Base-by-base conservation (phyloP, 2,888 invertebrate species). In the Amblyjoppa fuscipennis region DNA sequence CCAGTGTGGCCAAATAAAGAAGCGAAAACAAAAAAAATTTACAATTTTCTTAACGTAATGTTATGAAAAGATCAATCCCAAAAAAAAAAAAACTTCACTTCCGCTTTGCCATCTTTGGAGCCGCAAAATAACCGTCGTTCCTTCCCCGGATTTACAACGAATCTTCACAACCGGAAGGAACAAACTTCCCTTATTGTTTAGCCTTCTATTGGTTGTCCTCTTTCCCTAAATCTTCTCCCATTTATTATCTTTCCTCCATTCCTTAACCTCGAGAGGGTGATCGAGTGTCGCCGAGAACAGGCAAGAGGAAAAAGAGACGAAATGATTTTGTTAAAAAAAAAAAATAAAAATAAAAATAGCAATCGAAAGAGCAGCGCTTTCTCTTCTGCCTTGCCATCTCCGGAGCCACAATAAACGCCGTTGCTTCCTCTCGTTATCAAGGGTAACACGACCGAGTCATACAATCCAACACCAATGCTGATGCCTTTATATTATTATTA, bases 371-470 rank as follows among this genome's bases (percentile, higher is more conserved):
- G 45, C 45, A 4, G 3, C 16, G 45, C 45, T 28, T 59, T 38
- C 6, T 73, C 66, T 25, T 28, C 31, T 16, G 51, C 20, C 38
- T 53, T 28, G 49, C 25, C 70, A 59, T 45, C 25, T 41, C 31
- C 31, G 28, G 69, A 45, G 31, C 38, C 34, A 70, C 59, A 68
- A 61, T 64, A 28, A 20, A 64, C 75, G 45, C 38, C 53, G 49
- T 73, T 71, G 73, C 61, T 81, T 84, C 66, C 76, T 80, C 66
- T 71, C 66, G 80, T 76, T 80, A 84, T 81, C 71, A 70, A 66
- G 68, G 71, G 68, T 75, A 81, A 80, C 84, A 66, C 49, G 81
- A 83, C 66, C 76, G 75, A 70, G 49, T 79, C 69, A 31, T 20
- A 75, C 61, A 51, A 80, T 75, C 34, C 69, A 79, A 79, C 45